These are phyloP conservation scores for Oxyscelio sp. DNA, from an alignment of 2,888 invertebrate species.

Conservation along the genomic window DNA sequence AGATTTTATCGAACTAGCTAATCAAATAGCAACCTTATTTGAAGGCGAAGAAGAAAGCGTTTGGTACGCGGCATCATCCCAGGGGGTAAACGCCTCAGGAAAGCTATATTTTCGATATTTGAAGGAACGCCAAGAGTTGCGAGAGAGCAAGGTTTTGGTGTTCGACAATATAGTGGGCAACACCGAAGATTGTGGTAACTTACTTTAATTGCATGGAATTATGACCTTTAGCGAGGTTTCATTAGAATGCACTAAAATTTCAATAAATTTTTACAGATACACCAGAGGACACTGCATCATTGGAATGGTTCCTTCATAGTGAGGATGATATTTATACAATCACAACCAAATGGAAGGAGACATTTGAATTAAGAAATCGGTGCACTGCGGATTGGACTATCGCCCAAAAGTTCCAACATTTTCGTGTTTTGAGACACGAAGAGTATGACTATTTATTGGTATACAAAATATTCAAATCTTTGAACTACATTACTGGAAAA, in stretches of 20 bases:
- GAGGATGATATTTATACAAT: constrained; percentile 1
- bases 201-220: neutral
- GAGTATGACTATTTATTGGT: constrained; percentile 32
- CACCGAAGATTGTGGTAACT: constrained; percentile 1
- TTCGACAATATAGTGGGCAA: neutral
- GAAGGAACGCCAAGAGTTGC: constrained; percentile 21
- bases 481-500: no score
- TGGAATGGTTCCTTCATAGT: constrained; percentile 47
- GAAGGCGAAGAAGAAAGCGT: constrained; percentile 8
- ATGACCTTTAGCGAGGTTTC: neutral
- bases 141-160: constrained; percentile 1
- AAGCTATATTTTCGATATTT: constrained; percentile 18
- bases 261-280: constrained; percentile 21
- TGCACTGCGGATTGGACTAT: constrained; percentile 18
- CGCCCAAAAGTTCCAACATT: constrained; percentile 16
- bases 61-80: neutral
- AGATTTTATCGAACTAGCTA: neutral
- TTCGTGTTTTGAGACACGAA: neutral
- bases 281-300: constrained; percentile 2
- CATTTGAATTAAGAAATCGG: constrained; percentile 21
- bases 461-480: neutral
- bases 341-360: constrained; percentile 19
- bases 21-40: constrained; percentile 8
- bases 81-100: constrained; percentile 9
- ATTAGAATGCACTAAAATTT: neutral